Percentiles rank a stretch among this genome's conserved stretches.
phyloP scores from a whole-genome alignment of 2,797 vertebrate species.

The Pristis pectinata region DNA sequence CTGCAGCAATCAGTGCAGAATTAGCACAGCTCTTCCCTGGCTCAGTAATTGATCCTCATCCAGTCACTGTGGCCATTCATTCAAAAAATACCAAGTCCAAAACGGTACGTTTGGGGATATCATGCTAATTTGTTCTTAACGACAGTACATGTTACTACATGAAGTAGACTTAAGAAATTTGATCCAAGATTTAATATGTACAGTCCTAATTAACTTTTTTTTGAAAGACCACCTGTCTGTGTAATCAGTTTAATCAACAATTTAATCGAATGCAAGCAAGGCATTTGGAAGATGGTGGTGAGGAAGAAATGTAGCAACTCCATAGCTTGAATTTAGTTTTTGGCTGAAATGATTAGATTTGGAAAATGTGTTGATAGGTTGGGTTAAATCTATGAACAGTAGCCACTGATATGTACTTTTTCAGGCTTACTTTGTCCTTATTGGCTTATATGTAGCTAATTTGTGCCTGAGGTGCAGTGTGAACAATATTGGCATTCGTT shows the following conservation, averaged over 20 bases:
- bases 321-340: neutral
- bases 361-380: neutral
- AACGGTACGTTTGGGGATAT: constrained; percentile 64
- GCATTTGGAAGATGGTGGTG: neutral
- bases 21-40: constrained; percentile 94
- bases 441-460: neutral
- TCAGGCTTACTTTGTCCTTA: neutral
- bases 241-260: neutral
- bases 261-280: neutral
- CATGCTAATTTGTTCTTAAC: neutral
- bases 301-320: neutral
- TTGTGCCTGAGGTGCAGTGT: neutral
- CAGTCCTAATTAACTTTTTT: neutral
- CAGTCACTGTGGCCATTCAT: constrained; percentile 89
- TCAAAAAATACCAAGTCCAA: constrained; percentile 83
- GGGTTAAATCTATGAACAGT: neutral
- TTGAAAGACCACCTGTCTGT: neutral
- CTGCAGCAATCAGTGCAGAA: constrained; percentile 89
- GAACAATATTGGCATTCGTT: neutral
- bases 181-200: neutral
- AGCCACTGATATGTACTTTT: neutral
- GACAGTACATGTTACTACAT: neutral
- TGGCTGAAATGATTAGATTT: neutral
- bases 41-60: constrained; percentile 83
- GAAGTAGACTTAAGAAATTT: neutral